These are phyloP conservation scores for Valencia hispanica DNA, from an alignment of 2,797 vertebrate species.

Conservation along the genomic window DNA sequence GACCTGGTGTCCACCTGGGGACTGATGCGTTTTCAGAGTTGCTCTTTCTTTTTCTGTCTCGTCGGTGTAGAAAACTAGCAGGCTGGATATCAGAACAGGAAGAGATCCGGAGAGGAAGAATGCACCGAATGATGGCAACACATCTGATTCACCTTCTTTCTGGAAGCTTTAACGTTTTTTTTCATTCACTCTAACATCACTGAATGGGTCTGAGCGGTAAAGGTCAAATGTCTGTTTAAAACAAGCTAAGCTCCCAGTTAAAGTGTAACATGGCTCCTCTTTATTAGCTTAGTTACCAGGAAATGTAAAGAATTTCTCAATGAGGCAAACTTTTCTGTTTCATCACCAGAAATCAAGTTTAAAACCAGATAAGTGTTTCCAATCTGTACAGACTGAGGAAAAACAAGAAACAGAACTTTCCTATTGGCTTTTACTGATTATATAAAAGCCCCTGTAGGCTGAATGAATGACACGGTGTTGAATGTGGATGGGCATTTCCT, in stretches of 20 bases:
- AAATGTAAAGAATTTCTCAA: neutral
- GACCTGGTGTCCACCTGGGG: neutral
- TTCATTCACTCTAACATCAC: neutral
- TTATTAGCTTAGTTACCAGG: neutral
- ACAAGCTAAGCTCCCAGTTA: neutral
- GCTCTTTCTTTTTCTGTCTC: neutral
- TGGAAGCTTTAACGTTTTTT: too few relatives aligned
- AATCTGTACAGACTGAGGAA: neutral
- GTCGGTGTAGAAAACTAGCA: neutral
- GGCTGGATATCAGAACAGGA: neutral
- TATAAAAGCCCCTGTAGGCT: neutral
- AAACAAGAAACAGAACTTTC: neutral
- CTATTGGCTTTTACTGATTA: neutral
- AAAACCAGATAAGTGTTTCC: neutral
- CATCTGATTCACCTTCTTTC: neutral
- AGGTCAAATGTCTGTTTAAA: constrained; percentile 5
- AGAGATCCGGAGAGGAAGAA: neutral
- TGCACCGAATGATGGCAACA: neutral
- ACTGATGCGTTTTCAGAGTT: neutral
- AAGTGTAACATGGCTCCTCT: neutral
- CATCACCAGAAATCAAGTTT: neutral
- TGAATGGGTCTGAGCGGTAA: neutral
- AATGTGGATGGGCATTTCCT: constrained; percentile 1
- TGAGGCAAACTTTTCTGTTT: neutral
- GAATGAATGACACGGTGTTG: neutral